Percentiles rank a stretch among this genome's conserved stretches.
phyloP scores from a whole-genome alignment of 2,888 invertebrate species.

The Stenchaetothrips biformis region DNA sequence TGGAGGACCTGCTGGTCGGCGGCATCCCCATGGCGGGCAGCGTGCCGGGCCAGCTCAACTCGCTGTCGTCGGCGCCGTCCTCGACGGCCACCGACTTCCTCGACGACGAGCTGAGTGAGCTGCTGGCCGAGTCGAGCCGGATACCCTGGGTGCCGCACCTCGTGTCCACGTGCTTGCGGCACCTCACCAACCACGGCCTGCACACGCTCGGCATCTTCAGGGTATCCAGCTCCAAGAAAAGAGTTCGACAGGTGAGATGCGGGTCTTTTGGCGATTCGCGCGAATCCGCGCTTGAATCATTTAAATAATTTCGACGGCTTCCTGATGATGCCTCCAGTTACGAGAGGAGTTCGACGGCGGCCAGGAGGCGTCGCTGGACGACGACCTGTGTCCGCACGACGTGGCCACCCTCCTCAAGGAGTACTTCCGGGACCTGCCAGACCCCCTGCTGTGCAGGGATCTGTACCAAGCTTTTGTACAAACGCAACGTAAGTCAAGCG shows the following conservation, averaged over 20 bases:
- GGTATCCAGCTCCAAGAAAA: slow-evolving; percentile 86
- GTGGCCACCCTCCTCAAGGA: slow-evolving; percentile 90
- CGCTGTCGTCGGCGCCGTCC: slow-evolving; percentile 47
- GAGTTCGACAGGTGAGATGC: slow-evolving; percentile 75
- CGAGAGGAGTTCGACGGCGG: slow-evolving; percentile 87
- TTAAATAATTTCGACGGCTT: too few relatives aligned
- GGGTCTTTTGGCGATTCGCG: too few relatives aligned
- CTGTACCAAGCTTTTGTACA: slow-evolving; percentile 85
- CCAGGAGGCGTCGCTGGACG: slow-evolving; percentile 61
- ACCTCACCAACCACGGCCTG: slow-evolving; percentile 75
- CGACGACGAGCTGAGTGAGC: slow-evolving; percentile 38
- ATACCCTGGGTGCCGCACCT: slow-evolving; percentile 67
- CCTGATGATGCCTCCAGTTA: slow-evolving; percentile 54
- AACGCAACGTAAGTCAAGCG: slow-evolving; percentile 71
- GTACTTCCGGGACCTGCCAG: slow-evolving; percentile 87
- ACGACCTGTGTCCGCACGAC: slow-evolving; percentile 85
- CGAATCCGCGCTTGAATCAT: too few relatives aligned
- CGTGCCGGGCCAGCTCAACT: slow-evolving; percentile 48
- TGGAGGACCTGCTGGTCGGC: slow-evolving; percentile 18
- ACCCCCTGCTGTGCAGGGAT: slow-evolving; percentile 83
- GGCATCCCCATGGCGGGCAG: slow-evolving; percentile 44
- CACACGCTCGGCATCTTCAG: slow-evolving; percentile 85
- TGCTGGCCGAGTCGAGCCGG: slow-evolving; percentile 48
- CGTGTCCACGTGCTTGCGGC: slow-evolving; percentile 72
- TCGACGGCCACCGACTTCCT: slow-evolving; percentile 34